Percentiles rank a stretch among this genome's conserved stretches.
These are phyloP conservation scores for Malurus cyaneus DNA, from an alignment of 2,113 vertebrate genomes.

Conservation along the genomic window DNA sequence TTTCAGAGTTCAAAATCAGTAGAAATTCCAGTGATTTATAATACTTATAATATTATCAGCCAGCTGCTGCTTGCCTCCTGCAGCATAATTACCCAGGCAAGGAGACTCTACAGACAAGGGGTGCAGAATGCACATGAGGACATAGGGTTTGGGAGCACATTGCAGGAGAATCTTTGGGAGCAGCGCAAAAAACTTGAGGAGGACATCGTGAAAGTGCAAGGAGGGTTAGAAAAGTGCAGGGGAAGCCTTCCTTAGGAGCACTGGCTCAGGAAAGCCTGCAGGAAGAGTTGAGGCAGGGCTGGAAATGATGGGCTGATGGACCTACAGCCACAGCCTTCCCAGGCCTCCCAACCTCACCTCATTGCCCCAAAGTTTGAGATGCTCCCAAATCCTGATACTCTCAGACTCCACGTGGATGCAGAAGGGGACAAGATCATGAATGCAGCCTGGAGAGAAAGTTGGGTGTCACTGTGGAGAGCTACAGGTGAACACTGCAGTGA, in stretches of 20 bases:
- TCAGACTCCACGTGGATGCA: not conserved
- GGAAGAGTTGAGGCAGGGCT: not conserved
- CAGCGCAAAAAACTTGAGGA: not conserved
- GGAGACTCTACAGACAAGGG: not conserved
- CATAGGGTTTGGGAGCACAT: not conserved
- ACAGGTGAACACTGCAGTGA: not conserved
- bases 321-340: rapidly evolving
- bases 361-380: not conserved
- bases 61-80: not conserved
- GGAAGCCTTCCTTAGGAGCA: not conserved
- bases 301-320: not conserved
- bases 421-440: not conserved
- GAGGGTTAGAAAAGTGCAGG: not conserved
- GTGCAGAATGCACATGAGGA: not conserved
- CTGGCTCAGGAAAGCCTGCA: not conserved
- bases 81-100: not conserved
- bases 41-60: not conserved
- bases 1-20: not conserved
- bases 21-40: not conserved
- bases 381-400: not conserved
- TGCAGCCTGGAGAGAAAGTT: not conserved
- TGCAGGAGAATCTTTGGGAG: not conserved
- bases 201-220: not conserved
- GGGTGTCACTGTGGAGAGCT: not conserved
- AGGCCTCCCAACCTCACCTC: not conserved